These are phyloP conservation scores for Callosobruchus maculatus DNA, from an alignment of 2,888 invertebrate species.

Conservation along the genomic window DNA sequence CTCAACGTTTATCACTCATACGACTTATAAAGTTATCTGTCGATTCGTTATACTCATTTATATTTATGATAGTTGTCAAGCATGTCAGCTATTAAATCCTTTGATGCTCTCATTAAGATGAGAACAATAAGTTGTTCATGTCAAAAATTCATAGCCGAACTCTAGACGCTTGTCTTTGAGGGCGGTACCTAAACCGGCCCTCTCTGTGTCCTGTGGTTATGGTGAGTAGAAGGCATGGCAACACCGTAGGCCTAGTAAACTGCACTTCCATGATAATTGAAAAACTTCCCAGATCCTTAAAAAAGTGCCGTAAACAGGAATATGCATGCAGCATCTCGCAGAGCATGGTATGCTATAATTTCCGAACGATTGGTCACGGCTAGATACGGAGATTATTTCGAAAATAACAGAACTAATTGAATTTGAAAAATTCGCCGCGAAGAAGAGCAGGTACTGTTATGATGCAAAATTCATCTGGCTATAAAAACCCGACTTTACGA, in stretches of 20 bases:
- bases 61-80: too few relatives aligned
- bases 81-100: too few relatives aligned
- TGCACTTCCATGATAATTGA: not conserved
- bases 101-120: too few relatives aligned
- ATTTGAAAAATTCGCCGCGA: not conserved
- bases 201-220: too few relatives aligned
- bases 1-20: too few relatives aligned
- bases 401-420: not conserved
- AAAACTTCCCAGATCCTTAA: not conserved
- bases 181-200: too few relatives aligned
- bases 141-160: too few relatives aligned
- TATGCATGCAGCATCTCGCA: not conserved
- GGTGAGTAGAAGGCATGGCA: not conserved
- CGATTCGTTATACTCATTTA: too few relatives aligned
- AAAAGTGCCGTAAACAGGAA: not conserved
- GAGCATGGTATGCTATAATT: not conserved
- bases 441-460: not conserved
- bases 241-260: not conserved
- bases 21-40: too few relatives aligned
- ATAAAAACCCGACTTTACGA: not conserved
- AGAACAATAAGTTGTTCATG: too few relatives aligned
- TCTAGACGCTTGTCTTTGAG: too few relatives aligned
- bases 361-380: not conserved
- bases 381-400: not conserved
- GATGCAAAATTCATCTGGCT: not conserved